Evolutionary conservation across 2,797 vertebrate genomes (phyloP).

Genomic region (Brotogeris chrysoptera): DNA sequence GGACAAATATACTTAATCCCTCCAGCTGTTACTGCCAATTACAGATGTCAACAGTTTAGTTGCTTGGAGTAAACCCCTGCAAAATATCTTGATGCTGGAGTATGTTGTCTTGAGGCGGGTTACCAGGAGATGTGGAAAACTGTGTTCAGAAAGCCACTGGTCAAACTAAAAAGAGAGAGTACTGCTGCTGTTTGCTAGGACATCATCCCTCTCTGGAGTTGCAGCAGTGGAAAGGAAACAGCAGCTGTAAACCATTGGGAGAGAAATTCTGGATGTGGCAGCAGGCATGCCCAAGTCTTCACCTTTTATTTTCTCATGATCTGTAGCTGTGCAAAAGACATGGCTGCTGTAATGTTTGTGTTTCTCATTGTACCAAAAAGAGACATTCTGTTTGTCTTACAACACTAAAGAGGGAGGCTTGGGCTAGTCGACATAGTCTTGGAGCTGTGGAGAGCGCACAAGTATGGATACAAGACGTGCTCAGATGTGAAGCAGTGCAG

Average conservation of each 20-base stretch:
- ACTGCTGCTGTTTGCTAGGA: neutral
- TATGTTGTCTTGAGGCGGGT: neutral
- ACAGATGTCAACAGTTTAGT: neutral
- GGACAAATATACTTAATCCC: neutral
- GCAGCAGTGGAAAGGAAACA: neutral
- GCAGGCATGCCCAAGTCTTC: neutral
- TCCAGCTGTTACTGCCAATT: neutral
- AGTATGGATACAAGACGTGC: neutral
- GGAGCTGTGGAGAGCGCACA: neutral
- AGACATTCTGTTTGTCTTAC: neutral
- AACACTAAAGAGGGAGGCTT: neutral
- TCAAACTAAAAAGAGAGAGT: neutral
- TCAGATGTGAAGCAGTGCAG: neutral
- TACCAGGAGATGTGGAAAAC: neutral
- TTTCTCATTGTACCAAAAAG: neutral
- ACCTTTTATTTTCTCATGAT: neutral
- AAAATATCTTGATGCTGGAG: neutral
- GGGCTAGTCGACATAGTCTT: neutral
- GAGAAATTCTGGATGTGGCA: fast-evolving
- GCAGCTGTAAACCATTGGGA: fast-evolving
- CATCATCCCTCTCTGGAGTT: neutral
- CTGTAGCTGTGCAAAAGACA: neutral
- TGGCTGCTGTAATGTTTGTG: neutral
- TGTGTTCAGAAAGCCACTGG: neutral
- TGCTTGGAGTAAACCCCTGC: neutral